These are phyloP conservation scores for Pogonus chalceus DNA, from an alignment of 1,140 invertebrate genomes.

Conservation along the genomic window DNA sequence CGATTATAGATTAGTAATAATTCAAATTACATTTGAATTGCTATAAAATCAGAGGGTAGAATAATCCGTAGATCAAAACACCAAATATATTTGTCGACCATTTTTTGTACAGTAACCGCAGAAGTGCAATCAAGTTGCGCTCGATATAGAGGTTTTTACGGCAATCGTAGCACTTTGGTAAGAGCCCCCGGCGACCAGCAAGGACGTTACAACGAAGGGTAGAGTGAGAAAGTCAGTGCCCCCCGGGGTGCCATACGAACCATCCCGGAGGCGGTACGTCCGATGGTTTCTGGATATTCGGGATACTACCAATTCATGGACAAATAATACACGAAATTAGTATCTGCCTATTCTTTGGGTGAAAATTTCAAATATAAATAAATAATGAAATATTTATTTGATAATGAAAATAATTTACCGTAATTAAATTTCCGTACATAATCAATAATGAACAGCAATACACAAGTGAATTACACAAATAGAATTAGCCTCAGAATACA, in stretches of 20 bases:
- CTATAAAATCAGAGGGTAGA: too few species aligned
- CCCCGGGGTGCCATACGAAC: neutral
- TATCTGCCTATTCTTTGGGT: too few species aligned
- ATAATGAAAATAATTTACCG: too few species aligned
- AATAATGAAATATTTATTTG: too few species aligned
- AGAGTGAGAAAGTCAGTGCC: neutral
- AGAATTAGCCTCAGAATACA: conserved; percentile 1
- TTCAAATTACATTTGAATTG: too few species aligned
- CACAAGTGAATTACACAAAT: conserved; percentile 1
- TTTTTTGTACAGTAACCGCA: neutral
- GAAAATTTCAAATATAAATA: too few species aligned
- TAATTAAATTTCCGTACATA: too few species aligned
- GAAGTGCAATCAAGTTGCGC: conserved; percentile 2
- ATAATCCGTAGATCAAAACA: too few species aligned
- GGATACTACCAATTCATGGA: neutral
- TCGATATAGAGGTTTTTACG: conserved; percentile 4
- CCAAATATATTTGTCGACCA: too few species aligned
- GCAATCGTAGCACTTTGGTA: neutral
- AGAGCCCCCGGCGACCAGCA: neutral
- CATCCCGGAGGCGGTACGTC: neutral
- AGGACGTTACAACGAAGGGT: neutral
- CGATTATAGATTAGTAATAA: too few species aligned
- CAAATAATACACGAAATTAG: too few species aligned
- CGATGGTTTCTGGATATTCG: neutral
- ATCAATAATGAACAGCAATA: conserved; percentile 1